A percentile compares a stretch with the other conserved stretches of the same genome.
These are phyloP conservation scores for Brachionus sp. DNA, from an alignment of 1,140 invertebrate genomes.

Conservation along the genomic window DNA sequence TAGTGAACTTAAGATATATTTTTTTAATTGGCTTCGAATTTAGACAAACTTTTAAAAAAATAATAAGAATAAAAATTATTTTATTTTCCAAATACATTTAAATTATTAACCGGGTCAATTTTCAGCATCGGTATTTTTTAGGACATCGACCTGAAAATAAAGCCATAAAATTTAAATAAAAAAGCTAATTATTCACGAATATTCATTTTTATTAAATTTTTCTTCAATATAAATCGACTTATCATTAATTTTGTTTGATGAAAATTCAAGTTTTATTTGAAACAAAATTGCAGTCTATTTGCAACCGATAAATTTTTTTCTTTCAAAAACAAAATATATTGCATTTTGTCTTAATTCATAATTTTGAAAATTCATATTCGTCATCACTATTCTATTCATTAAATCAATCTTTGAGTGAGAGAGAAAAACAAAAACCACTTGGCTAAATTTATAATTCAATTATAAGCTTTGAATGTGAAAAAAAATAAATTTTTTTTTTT, in stretches of 20 bases:
- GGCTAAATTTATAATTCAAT: background rate
- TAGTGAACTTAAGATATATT: background rate
- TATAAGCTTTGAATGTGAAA: background rate
- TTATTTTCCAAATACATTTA: no score
- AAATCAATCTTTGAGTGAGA: background rate
- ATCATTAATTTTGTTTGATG: background rate
- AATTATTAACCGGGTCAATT: no score
- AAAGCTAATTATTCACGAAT: no score
- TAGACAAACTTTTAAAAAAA: no score
- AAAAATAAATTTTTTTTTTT: background rate
- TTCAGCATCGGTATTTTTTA: background rate
- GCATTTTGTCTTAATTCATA: background rate
- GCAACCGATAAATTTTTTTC: background rate
- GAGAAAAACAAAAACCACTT: background rate
- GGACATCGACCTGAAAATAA: background rate
- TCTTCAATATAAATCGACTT: background rate
- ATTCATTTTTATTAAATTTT: no score
- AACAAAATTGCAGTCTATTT: background rate
- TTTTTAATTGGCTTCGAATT: no score
- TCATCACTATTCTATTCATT: background rate
- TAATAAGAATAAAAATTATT: no score
- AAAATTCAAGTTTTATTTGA: background rate
- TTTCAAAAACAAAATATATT: background rate
- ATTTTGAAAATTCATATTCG: background rate
- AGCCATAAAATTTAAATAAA: background rate